These are phyloP conservation scores for Alcedo quadribrachys DNA, from an alignment of 2,797 vertebrate species.

Conservation along the genomic window DNA sequence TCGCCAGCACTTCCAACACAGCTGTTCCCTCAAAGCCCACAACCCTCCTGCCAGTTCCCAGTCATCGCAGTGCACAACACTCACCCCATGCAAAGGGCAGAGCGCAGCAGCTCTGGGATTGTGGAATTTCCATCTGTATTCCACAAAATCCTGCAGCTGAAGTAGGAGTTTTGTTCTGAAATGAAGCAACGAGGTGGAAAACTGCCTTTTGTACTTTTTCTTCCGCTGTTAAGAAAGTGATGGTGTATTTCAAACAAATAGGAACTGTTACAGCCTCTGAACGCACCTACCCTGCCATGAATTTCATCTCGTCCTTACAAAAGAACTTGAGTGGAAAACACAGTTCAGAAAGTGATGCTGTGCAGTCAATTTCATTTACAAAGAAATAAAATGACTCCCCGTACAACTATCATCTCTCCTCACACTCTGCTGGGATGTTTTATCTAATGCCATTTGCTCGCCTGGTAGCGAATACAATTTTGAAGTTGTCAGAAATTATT, in stretches of 20 bases:
- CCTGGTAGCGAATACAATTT: conserved; percentile 39
- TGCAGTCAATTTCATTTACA: conserved; percentile 70
- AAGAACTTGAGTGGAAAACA: conserved; percentile 74
- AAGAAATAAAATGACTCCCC: conserved; percentile 60
- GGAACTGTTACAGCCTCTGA: conserved; percentile 54
- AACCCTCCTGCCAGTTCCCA: not conserved
- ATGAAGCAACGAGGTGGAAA: conserved; percentile 74
- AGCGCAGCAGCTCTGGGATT: not conserved
- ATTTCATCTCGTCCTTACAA: conserved; percentile 76
- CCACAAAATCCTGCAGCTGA: conserved; percentile 52
- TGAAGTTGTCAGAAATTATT: conserved; percentile 61
- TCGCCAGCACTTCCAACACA: conserved; percentile 19
- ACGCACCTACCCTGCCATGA: conserved; percentile 56
- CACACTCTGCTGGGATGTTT: conserved; percentile 36
- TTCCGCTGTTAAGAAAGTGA: conserved; percentile 33
- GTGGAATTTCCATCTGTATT: conserved; percentile 69
- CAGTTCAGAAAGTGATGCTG: conserved; percentile 53
- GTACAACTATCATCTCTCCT: conserved; percentile 42
- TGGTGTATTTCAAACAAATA: conserved; percentile 61
- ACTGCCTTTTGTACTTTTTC: conserved; percentile 71
- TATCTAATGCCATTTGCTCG: conserved; percentile 45
- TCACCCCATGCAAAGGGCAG: conserved; percentile 23
- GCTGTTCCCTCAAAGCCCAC: conserved; percentile 10
- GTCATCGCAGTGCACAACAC: conserved; percentile 27
- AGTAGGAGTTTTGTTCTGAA: conserved; percentile 58